phyloP scores from a whole-genome alignment of 1,140 invertebrate genomes.

The Trypoxylus dichotomus region DNA sequence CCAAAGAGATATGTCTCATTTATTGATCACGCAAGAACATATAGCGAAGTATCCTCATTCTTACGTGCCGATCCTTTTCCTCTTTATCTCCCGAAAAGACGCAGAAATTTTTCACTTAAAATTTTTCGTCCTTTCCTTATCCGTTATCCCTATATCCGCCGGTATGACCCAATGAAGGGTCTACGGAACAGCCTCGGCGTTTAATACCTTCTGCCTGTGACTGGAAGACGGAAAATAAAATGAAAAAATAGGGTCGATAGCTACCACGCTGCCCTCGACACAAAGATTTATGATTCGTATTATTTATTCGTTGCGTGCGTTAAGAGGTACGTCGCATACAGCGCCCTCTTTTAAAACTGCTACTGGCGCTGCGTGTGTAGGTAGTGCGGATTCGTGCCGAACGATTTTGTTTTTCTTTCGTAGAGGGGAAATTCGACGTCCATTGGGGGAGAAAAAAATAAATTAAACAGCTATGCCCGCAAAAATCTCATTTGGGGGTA shows the following conservation, averaged over 20 bases:
- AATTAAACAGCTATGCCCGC: too few relatives aligned
- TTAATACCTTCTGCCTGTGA: slow-evolving; percentile 5
- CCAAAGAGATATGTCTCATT: background rate
- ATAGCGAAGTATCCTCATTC: background rate
- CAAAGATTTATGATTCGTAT: slow-evolving; percentile 31
- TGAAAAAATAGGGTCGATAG: background rate
- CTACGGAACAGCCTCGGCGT: background rate
- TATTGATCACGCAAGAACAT: background rate
- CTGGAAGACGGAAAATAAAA: slow-evolving; percentile 5
- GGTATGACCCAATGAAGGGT: background rate
- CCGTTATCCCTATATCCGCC: background rate
- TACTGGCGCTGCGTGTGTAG: background rate
- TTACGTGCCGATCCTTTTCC: background rate
- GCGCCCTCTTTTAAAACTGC: background rate
- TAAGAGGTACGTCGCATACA: background rate
- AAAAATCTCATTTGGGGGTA: too few relatives aligned
- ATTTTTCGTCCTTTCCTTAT: background rate
- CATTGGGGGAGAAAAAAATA: too few relatives aligned
- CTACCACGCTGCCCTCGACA: slow-evolving; percentile 2
- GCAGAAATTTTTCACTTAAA: slow-evolving; percentile 19
- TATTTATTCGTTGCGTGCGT: slow-evolving; percentile 33
- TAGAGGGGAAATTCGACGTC: background rate
- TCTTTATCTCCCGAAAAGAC: background rate
- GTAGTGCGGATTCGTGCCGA: background rate
- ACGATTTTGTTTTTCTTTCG: background rate